Percentiles rank a stretch among this genome's conserved stretches.
Conservation (phyloP, 2,113 vertebrate genomes). For the Anarrhichthys ocellatus region DNA sequence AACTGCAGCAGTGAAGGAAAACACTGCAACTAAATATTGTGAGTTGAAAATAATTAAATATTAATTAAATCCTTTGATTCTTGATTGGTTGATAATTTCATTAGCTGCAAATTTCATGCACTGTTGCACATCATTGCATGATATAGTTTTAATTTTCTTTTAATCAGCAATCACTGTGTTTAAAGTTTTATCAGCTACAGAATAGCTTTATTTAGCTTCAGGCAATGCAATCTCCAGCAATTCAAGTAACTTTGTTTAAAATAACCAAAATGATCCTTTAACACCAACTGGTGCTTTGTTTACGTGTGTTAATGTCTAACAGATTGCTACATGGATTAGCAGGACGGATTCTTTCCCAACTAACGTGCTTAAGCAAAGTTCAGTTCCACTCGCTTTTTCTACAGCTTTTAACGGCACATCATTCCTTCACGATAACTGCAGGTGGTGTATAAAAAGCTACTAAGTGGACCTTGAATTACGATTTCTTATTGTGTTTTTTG, state of each 20-base stretch:
- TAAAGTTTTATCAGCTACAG: conserved; percentile 17
- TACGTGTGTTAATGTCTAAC: conserved; percentile 16
- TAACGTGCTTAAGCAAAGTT: not conserved
- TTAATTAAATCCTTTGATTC: conserved; percentile 13
- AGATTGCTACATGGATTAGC: not conserved
- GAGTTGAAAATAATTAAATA: not conserved
- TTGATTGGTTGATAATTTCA: conserved; percentile 19
- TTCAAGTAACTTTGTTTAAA: conserved; percentile 22
- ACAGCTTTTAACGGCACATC: not conserved
- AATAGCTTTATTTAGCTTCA: conserved; percentile 8
- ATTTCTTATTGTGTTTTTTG: not conserved
- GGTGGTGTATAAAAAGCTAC: not conserved
- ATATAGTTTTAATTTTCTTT: not conserved
- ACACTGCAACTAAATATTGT: not conserved
- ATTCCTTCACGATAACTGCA: not conserved
- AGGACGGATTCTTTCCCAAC: not conserved
- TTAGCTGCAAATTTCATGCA: conserved; percentile 22
- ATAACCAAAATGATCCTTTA: not conserved
- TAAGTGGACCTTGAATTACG: not conserved
- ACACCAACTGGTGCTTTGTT: not conserved
- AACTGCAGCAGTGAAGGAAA: not conserved
- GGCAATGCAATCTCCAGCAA: conserved; percentile 10
- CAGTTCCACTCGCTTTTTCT: not conserved
- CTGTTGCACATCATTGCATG: conserved; percentile 30
- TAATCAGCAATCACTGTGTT: conserved; percentile 22